Base-by-base conservation (phyloP, 2,888 invertebrate genomes). In the Ennomos erosarius region DNA sequence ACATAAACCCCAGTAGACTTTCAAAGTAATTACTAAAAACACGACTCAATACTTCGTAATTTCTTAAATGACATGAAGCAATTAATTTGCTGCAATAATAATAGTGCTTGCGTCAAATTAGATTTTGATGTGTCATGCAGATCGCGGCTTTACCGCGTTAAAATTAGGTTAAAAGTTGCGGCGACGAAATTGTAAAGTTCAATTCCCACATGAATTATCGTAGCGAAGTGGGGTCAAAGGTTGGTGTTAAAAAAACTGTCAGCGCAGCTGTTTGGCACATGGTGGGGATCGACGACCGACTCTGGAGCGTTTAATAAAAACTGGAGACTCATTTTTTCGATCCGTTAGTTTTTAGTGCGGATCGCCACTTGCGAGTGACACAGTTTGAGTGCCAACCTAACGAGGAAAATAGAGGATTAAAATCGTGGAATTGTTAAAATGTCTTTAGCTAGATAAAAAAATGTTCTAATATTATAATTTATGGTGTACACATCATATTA, bases 141-240 rank as follows among this genome's bases (percentile, higher is more conserved):
- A 79, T 76, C 61, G 66, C 64, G 69, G 72, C 77, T 77, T 68
- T 84, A 76, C 63, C 43, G 33, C 49, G 46, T 60, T 64, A 68
- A 46, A 48, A 69, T 77, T 81, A 81, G 75, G 83, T 78, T 79
- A 76, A 71, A 83, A 84, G 84, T 82, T 82, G 78, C 10, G 26
- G 26, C 76, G 65, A 71, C 69, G 76, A 66, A 68, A 71, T 77
- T 75, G 67, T 77, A 82, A 82, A 84, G 85, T 81, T 74, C 78
- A 79, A 87, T 90, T 90, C 90, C 88, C 90, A 88, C 85, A 90
- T 89, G 90, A 90, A 81, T 84, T 87, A 89, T 90, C 85, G 85
- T 71, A 76, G 79, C 81, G 81, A 84, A 87, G 89, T 84, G 90
- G 90, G 90, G 90, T 90, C 90, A 90, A 84, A 90, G 87, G 87